These are phyloP conservation scores for Ceratitis capitata DNA, from an alignment of 1,140 invertebrate genomes.

Conservation along the genomic window DNA sequence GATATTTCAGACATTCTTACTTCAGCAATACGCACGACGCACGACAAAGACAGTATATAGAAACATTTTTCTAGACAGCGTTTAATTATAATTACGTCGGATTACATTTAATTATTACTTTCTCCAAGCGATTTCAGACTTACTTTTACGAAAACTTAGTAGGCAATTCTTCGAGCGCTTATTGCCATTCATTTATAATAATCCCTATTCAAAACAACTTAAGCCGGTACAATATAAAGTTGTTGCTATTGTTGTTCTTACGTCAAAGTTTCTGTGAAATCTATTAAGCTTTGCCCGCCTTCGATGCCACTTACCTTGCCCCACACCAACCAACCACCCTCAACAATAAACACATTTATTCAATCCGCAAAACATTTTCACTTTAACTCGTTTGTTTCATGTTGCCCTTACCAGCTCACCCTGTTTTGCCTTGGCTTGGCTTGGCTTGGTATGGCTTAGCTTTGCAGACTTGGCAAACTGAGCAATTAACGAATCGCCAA, in stretches of 20 bases:
- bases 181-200: not conserved
- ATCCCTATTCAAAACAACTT: not conserved
- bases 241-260: not conserved
- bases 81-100: too few species aligned
- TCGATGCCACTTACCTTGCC: not conserved
- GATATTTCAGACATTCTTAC: too few species aligned
- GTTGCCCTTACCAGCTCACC: not conserved
- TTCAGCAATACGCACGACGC: too few species aligned
- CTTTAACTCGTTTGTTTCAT: not conserved
- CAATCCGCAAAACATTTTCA: conserved; percentile 22
- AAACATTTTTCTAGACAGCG: too few species aligned
- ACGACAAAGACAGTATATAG: too few species aligned
- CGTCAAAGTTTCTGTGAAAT: not conserved
- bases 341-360: not conserved
- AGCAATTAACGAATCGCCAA: conserved; percentile 35
- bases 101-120: too few species aligned
- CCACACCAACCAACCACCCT: not conserved
- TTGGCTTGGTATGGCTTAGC: not conserved
- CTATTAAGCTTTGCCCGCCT: not conserved
- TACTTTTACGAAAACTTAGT: not conserved
- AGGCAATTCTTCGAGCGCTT: not conserved
- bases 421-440: not conserved
- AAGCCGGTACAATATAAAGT: not conserved
- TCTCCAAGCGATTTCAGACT: too few species aligned
- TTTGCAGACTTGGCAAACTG: not conserved